Evolutionary conservation across 2,113 vertebrate genomes (phyloP).

Genomic region (Potamarius usumacintae): DNA sequence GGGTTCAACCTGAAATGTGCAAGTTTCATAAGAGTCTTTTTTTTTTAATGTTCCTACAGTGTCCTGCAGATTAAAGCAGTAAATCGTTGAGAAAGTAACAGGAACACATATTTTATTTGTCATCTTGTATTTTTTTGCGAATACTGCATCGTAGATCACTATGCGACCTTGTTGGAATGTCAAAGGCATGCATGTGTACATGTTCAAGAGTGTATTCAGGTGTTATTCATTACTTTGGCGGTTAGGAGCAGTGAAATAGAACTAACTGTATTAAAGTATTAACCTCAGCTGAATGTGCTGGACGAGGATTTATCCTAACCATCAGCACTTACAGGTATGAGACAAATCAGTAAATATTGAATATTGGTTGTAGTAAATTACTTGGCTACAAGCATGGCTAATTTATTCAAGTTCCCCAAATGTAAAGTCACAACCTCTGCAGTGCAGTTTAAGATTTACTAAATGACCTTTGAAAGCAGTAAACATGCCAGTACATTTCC

Average conservation of each 20-base stretch:
- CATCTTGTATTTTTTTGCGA: not conserved
- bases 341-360: not conserved
- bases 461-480: conserved; percentile 58
- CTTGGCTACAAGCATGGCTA: not conserved
- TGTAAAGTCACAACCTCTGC: not conserved
- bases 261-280: not conserved
- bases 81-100: not conserved
- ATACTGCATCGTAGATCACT: not conserved
- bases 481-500: conserved; percentile 55
- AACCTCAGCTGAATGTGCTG: not conserved
- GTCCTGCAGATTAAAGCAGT: not conserved
- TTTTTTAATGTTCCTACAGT: not conserved
- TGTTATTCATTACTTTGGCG: not conserved
- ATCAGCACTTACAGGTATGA: not conserved
- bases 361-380: not conserved
- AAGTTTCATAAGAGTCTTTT: not conserved
- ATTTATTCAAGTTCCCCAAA: not conserved
- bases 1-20: not conserved
- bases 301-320: not conserved
- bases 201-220: not conserved
- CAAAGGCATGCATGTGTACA: not conserved
- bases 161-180: not conserved
- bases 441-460: not conserved
- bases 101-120: not conserved
- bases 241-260: not conserved